Percentiles rank a stretch among this genome's conserved stretches.
phyloP scores from a whole-genome alignment of 2,113 vertebrate species.

The Ammodytes marinus region DNA sequence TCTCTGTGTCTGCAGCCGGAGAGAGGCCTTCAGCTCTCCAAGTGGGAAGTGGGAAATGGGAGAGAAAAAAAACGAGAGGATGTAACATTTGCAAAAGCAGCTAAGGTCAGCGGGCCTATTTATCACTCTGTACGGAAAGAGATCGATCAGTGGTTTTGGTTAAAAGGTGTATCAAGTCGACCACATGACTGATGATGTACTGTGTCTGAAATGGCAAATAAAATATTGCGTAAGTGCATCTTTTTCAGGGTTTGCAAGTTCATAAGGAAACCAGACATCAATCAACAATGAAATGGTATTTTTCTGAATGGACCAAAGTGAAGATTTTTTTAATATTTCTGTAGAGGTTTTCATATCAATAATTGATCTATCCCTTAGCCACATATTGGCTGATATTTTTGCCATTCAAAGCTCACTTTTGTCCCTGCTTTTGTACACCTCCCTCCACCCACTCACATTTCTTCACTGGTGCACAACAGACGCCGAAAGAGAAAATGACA shows the following conservation, averaged over 20 bases:
- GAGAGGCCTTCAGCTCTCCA: conserved; percentile 46
- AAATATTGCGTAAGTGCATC: conserved; percentile 6
- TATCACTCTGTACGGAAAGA: conserved; percentile 36
- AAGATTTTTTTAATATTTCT: not conserved
- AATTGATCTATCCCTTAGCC: not conserved
- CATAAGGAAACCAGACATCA: not conserved
- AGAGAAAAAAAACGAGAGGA: conserved; percentile 59
- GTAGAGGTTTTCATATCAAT: not conserved
- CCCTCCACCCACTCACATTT: not conserved
- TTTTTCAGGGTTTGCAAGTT: conserved; percentile 1
- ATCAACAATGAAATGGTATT: not conserved
- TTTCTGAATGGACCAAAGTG: conserved; percentile 12
- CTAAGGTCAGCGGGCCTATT: conserved; percentile 64
- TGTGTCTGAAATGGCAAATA: conserved; percentile 33
- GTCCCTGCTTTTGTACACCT: not conserved
- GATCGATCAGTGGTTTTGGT: conserved; percentile 53
- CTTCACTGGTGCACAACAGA: not conserved
- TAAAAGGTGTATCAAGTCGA: conserved; percentile 27
- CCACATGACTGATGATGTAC: conserved; percentile 38
- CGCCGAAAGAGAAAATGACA: not conserved
- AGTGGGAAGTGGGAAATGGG: conserved; percentile 49
- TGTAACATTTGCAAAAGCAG: conserved; percentile 70
- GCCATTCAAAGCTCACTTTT: not conserved
- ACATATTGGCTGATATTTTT: not conserved
- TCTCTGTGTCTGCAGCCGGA: conserved; percentile 61